Percentiles rank a stretch among this genome's conserved stretches.
These are phyloP conservation scores for Falcaria lacertinaria DNA, from an alignment of 2,888 invertebrate genomes.

Conservation along the genomic window DNA sequence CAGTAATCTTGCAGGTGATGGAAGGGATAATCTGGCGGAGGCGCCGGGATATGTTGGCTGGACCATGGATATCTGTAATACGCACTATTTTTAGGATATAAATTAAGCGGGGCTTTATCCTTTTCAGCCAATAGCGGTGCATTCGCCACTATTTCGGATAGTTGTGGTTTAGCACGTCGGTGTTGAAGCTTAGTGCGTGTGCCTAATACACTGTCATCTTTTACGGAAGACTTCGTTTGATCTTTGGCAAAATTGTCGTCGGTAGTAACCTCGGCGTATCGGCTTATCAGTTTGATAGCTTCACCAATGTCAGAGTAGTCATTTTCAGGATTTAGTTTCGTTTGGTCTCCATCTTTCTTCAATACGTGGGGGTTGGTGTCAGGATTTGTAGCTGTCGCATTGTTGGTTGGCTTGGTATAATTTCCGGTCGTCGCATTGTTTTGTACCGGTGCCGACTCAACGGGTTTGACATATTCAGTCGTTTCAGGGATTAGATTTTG, in stretches of 20 bases:
- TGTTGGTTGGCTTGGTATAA: conserved; percentile 16
- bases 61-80: conserved; percentile 67
- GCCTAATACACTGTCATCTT: conserved; percentile 61
- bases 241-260: conserved; percentile 70
- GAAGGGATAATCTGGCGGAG: conserved; percentile 66
- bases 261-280: conserved; percentile 73
- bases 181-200: conserved; percentile 70
- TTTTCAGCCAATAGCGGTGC: conserved; percentile 20
- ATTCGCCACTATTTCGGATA: conserved; percentile 30
- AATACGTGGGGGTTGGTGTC: conserved; percentile 25
- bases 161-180: conserved; percentile 59
- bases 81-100: conserved; percentile 41
- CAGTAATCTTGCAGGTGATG: conserved; percentile 71
- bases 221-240: conserved; percentile 45
- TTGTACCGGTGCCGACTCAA: conserved; percentile 17
- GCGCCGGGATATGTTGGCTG: conserved; percentile 58
- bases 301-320: conserved; percentile 73
- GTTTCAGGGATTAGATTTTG: conserved; percentile 27
- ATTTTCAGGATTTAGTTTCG: conserved; percentile 67
- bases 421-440: conserved; percentile 21
- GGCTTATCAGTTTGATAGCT: conserved; percentile 71
- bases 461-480: conserved; percentile 19
- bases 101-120: conserved; percentile 21
- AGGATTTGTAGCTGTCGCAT: conserved; percentile 6
- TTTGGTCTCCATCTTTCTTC: conserved; percentile 49